Base-by-base conservation (phyloP, 1,140 invertebrate genomes). In the Pseudomyrmex dendroicus region DNA sequence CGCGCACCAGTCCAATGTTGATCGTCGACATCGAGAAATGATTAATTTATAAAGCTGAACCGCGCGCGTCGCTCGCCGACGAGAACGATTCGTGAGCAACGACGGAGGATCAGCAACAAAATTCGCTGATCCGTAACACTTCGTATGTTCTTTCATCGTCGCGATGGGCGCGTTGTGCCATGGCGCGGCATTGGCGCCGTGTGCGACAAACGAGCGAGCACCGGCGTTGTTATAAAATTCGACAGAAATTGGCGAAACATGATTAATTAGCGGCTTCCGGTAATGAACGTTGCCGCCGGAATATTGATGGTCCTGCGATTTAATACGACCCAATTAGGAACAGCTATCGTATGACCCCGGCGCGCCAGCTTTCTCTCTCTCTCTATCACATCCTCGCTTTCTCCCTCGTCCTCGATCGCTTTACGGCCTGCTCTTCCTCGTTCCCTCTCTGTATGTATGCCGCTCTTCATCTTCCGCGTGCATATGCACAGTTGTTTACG, bases 301-400 rank as follows among this genome's bases (percentile, higher is more conserved):
- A 77, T 84, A 80, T 88, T 63, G 78, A 87, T 87, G 86, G 62
- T 62, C 76, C 66, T 61, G 66, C 44, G 73, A 87, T 88, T 78
- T 87, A 78, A 88, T 70, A 64, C 56, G 86, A 74, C 48, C 87
- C 86, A 88, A 87, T 88, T 88, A 87, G 83, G 62, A 84, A 20
- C 64, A 61, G 82, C 63, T 78, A 84, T 84, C 66, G 66, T 80
- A 63, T 59, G 74, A 80, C 74, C 73, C 46, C 62, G 25, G 17
- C 50, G 9, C 64, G 50, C 44, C 17, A 15, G 12, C 25, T 1
- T 35, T 17, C 8, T 8, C 17, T 44, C 61, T 50, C 2, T 9
- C 15, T 10, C n/a, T 2, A 12, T 20, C 52, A 35, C 35, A 35
- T 0, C 35, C 35, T 35, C 35, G 35, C 35, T 35, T 35, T 35